Evolutionary conservation across 2,797 vertebrate species (phyloP).

Genomic region (Lophotriccus pileatus): DNA sequence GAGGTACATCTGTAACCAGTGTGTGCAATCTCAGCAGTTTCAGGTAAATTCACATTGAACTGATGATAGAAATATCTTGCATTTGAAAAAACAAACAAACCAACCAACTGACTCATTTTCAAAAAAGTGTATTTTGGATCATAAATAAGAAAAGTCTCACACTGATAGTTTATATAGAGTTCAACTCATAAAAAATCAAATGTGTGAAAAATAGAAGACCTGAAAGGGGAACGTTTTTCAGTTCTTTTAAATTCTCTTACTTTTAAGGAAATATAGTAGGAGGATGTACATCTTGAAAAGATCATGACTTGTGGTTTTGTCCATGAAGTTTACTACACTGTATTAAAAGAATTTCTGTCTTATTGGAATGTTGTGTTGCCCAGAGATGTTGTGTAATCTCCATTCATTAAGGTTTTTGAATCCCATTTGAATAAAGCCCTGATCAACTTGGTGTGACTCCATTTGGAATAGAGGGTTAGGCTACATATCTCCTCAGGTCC

Average conservation of each 20-base stretch:
- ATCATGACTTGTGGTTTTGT: not conserved
- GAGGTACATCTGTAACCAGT: not conserved
- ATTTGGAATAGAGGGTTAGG: not conserved
- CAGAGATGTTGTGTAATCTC: not conserved
- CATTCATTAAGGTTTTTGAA: not conserved
- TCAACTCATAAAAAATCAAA: not conserved
- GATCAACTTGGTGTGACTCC: not conserved
- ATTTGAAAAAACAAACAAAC: not conserved
- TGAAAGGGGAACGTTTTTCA: not conserved
- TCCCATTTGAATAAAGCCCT: not conserved
- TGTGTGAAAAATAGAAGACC: not conserved
- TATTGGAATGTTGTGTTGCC: not conserved
- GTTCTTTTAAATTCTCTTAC: not conserved
- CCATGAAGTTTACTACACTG: not conserved
- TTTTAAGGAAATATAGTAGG: not conserved
- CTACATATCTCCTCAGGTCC: not conserved
- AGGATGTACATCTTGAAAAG: not conserved
- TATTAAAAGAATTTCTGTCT: not conserved
- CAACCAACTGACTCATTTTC: not conserved
- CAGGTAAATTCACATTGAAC: not conserved
- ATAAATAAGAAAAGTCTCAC: not conserved
- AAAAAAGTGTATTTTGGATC: rapidly evolving
- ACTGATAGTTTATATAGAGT: not conserved
- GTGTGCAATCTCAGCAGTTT: not conserved
- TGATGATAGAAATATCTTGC: not conserved